phyloP scores from a whole-genome alignment of 2,113 vertebrate species.

The Falcunculus frontatus region DNA sequence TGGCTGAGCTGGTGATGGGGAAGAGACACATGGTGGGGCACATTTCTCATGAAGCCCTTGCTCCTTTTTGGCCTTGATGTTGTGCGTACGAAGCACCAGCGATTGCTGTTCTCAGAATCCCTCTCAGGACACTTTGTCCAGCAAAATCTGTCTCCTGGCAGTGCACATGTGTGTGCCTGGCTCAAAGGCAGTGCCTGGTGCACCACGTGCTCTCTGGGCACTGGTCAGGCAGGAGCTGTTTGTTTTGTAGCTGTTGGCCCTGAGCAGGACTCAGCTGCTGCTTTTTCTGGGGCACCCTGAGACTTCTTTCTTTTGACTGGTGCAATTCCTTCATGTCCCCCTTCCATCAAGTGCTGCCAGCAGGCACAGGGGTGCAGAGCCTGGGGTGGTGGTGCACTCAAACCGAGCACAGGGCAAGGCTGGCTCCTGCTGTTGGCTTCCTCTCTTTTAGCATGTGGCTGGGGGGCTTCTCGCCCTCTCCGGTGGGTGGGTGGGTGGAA shows the following conservation, averaged over 20 bases:
- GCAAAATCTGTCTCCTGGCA: background rate
- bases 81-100: background rate
- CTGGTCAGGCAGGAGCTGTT: background rate
- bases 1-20: background rate
- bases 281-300: background rate
- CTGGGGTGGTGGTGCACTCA: background rate
- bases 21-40: accelerated
- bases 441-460: background rate
- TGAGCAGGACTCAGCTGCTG: background rate
- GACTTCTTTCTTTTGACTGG: background rate
- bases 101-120: background rate
- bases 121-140: background rate
- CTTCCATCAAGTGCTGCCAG: background rate
- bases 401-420: background rate
- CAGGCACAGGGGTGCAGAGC: background rate
- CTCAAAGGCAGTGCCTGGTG: background rate
- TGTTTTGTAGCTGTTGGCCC: background rate
- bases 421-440: background rate
- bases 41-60: background rate
- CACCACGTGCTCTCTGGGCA: background rate
- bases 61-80: background rate
- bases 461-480: background rate
- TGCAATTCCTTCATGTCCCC: background rate
- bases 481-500: background rate
- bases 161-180: background rate